phyloP scores from a whole-genome alignment of 2,888 invertebrate genomes.

The Lordiphosa andalusiaca region DNA sequence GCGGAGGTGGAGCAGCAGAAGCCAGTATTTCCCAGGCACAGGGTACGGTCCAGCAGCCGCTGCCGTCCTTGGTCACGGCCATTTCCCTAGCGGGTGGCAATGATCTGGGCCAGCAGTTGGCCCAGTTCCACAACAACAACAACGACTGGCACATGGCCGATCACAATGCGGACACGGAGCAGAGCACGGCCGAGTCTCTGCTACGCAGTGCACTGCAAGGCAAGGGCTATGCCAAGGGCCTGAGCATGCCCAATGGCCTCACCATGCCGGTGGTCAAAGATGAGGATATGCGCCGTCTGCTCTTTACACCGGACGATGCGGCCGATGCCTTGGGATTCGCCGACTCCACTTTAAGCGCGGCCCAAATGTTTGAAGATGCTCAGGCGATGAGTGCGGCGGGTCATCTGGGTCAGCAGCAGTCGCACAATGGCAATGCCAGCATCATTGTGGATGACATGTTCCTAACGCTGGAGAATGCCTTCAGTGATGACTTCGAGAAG shows the following conservation, averaged over 20 bases:
- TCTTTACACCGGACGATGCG: constrained; percentile 81
- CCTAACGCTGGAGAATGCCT: constrained; percentile 80
- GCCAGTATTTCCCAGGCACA: constrained; percentile 63
- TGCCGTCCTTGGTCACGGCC: constrained; percentile 76
- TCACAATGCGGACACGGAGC: constrained; percentile 84
- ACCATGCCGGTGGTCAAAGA: constrained; percentile 82
- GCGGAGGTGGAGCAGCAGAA: constrained; percentile 15
- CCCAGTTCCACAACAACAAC: constrained; percentile 85
- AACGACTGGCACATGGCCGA: constrained; percentile 91
- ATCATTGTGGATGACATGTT: constrained; percentile 81
- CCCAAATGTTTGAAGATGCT: constrained; percentile 80
- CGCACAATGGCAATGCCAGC: constrained; percentile 59
- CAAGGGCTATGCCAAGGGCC: constrained; percentile 82
- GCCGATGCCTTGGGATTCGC: constrained; percentile 79
- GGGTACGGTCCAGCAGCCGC: constrained; percentile 47
- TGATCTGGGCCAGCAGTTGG: constrained; percentile 81
- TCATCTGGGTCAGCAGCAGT: constrained; percentile 29
- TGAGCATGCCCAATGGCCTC: constrained; percentile 79
- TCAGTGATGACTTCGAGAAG: constrained; percentile 91
- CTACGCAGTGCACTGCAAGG: constrained; percentile 91
- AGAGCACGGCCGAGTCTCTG: constrained; percentile 85
- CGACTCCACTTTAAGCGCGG: constrained; percentile 77
- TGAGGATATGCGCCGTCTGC: constrained; percentile 83
- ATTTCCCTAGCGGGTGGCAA: constrained; percentile 64
- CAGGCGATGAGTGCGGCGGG: constrained; percentile 56